phyloP scores from a whole-genome alignment of 2,888 invertebrate species.

The Aleiodes alternator region DNA sequence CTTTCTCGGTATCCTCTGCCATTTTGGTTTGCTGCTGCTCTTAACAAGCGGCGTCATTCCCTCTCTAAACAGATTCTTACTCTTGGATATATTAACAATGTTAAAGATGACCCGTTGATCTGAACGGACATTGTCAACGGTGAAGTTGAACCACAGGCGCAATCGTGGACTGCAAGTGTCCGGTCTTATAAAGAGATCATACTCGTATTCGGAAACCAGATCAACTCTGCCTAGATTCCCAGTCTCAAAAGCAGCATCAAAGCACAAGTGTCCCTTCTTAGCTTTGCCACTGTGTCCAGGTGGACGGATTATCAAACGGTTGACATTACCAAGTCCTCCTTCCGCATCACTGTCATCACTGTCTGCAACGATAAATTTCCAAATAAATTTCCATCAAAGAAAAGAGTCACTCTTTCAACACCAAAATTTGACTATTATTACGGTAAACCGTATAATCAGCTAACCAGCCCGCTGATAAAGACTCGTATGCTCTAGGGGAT shows the following conservation, averaged over 20 bases:
- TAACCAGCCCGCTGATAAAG: slow-evolving; percentile 72
- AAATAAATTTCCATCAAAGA: too few relatives aligned
- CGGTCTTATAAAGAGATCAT: slow-evolving; percentile 96
- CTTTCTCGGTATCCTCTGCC: slow-evolving; percentile 80
- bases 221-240: slow-evolving; percentile 98
- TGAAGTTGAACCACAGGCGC: slow-evolving; percentile 98
- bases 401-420: too few relatives aligned
- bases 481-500: slow-evolving; percentile 73
- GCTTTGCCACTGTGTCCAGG: slow-evolving; percentile 96
- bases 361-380: slow-evolving; percentile 77
- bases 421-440: slow-evolving; percentile 3
- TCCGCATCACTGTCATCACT: slow-evolving; percentile 96
- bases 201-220: slow-evolving; percentile 94
- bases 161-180: slow-evolving; percentile 96
- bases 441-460: slow-evolving; percentile 37
- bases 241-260: slow-evolving; percentile 97
- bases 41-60: slow-evolving; percentile 96
- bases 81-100: slow-evolving; percentile 96
- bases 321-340: slow-evolving; percentile 95
- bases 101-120: slow-evolving; percentile 98
- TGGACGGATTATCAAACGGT: slow-evolving; percentile 90
- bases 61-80: slow-evolving; percentile 89
- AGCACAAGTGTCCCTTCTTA: slow-evolving; percentile 96
- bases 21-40: slow-evolving; percentile 92
- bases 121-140: slow-evolving; percentile 94